Evolutionary conservation across 2,888 invertebrate genomes (phyloP), one percentile per base, ranked within the genome.

Genomic region (Pristionchus maxplancki): DNA sequence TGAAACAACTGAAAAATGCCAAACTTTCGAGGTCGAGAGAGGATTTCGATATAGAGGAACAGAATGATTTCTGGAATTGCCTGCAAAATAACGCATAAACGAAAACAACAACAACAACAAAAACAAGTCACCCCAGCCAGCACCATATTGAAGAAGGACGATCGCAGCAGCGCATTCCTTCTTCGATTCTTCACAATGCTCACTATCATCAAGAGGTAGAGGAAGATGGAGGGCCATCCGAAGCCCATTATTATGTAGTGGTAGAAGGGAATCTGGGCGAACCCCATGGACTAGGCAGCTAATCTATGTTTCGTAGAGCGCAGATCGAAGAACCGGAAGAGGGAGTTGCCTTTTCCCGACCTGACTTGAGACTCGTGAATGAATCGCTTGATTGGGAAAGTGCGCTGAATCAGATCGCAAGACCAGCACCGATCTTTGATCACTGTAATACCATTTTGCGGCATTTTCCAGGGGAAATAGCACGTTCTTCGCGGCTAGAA

Each of bases 61-160:
- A 82, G 53, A 15, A 31, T 31, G 20, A 82, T 50, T 20, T 50
- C 50, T 24, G 53, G 82, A 15, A 82, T 82, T 4, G 82, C 20
- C 82, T 82, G 53, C n/a, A n/a, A n/a, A n/a, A n/a, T n/a, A n/a
- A n/a, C n/a, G n/a, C n/a, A n/a, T n/a, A 31, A 82, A 50, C 15
- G 15, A 15, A 17, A 53, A 53, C 53, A 3, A 4, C 24, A 24
- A 24, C 6, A 24, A 58, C 24, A 20, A 17, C 17, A 58, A 58
- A 58, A 24, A 24, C 20, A 58, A 17, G 6, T 58, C 24, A 58
- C 82, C 53, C n/a, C 31, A 28, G 82, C 82, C 20, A 82, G 53
- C 13, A 53, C 53, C 82, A 82, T 82, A 8, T 50, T 82, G 53
- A 82, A 53, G 82, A 53, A 82, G 1, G 82, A 82, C n/a, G 82